phyloP scores from a whole-genome alignment of 2,797 vertebrate genomes.

The Morelia viridis region DNA sequence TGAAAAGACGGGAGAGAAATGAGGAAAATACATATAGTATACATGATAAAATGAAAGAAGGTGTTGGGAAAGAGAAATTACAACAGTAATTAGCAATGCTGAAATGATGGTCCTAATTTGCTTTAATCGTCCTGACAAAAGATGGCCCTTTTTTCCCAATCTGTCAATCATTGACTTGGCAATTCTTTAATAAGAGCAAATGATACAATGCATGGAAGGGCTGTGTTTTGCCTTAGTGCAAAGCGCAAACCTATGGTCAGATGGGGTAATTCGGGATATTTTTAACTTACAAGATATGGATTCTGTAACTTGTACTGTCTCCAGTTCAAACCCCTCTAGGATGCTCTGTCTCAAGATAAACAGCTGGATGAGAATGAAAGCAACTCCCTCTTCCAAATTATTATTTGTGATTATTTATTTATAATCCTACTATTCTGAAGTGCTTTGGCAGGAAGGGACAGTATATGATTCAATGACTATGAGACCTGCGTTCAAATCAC shows the following conservation, averaged over 20 bases:
- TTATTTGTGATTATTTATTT: not conserved
- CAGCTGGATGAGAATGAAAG: not conserved
- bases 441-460: not conserved
- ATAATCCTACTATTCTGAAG: not conserved
- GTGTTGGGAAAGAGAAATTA: constrained; percentile 64
- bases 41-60: not conserved
- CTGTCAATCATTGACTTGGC: constrained; percentile 32
- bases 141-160: not conserved
- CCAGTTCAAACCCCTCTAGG: not conserved
- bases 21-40: not conserved
- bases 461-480: not conserved
- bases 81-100: constrained; percentile 19
- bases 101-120: constrained; percentile 34
- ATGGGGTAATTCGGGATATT: not conserved
- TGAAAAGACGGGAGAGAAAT: constrained; percentile 41
- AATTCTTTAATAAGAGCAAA: constrained; percentile 13
- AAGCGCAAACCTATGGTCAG: too few species aligned
- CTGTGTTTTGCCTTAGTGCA: not conserved
- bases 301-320: not conserved
- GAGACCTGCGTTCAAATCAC: not conserved
- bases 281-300: not conserved
- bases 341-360: not conserved
- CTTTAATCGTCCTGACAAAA: constrained; percentile 37
- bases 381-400: not conserved
- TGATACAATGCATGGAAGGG: not conserved